Percentiles rank a stretch among this genome's conserved stretches.
phyloP scores from a whole-genome alignment of 2,797 vertebrate genomes.

The Trachops cirrhosus region DNA sequence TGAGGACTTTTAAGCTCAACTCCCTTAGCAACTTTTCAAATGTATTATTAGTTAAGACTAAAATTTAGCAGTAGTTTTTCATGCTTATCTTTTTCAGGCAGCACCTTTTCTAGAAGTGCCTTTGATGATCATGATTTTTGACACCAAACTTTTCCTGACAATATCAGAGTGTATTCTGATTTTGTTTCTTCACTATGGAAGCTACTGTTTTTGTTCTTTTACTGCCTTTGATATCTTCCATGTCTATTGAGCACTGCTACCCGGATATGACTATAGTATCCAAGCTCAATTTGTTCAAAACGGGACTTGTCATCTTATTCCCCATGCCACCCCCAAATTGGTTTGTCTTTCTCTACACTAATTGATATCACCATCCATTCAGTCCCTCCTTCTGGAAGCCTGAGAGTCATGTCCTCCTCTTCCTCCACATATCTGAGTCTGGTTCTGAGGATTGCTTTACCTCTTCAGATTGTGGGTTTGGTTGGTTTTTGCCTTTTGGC shows the following conservation, averaged over 20 bases:
- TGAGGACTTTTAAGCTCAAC: background rate
- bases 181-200: background rate
- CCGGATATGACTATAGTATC: background rate
- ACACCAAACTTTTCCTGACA: background rate
- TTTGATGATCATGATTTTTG: background rate
- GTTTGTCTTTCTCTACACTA: background rate
- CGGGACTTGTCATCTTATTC: background rate
- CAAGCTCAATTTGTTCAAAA: background rate
- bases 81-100: background rate
- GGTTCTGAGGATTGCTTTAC: background rate
- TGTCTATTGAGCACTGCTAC: background rate
- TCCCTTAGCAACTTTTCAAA: background rate
- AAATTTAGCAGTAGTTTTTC: background rate
- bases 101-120: background rate
- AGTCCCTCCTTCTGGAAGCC: background rate
- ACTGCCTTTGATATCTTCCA: background rate
- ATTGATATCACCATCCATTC: background rate
- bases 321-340: fast-evolving
- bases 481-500: background rate
- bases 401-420: background rate
- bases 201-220: background rate
- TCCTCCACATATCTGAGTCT: background rate
- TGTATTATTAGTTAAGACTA: background rate
- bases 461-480: background rate
- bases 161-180: background rate